phyloP scores from a whole-genome alignment of 2,888 invertebrate genomes.

The Leptothorax acervorum region DNA sequence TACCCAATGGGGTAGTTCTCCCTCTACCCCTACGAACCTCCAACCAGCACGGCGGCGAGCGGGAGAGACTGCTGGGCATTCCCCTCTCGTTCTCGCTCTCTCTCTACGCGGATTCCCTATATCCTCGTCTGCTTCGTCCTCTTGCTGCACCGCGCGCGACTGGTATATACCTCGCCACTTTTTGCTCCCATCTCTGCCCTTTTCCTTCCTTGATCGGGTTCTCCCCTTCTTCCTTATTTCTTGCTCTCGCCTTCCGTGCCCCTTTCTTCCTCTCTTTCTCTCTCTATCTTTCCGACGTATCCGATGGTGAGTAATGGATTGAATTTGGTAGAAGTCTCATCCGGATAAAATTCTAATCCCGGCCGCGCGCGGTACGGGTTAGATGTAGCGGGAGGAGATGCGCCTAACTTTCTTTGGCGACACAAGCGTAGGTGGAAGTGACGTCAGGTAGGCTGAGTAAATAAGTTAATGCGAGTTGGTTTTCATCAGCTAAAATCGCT shows the following conservation, averaged over 20 bases:
- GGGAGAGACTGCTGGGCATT: slow-evolving; percentile 57
- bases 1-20: slow-evolving; percentile 46
- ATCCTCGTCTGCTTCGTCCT: slow-evolving; percentile 31
- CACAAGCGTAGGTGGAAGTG: slow-evolving; percentile 38
- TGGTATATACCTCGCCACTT: slow-evolving; percentile 51
- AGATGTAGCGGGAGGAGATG: slow-evolving; percentile 10
- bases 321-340: slow-evolving; percentile 54
- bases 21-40: slow-evolving; percentile 42
- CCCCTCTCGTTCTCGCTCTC: slow-evolving; percentile 57
- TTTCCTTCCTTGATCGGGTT: slow-evolving; percentile 46
- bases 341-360: slow-evolving; percentile 55
- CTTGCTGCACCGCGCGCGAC: slow-evolving; percentile 41
- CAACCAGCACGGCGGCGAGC: slow-evolving; percentile 40
- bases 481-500: background rate
- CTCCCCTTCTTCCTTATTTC: slow-evolving; percentile 45
- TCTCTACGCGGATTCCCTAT: slow-evolving; percentile 38
- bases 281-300: slow-evolving; percentile 18
- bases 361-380: slow-evolving; percentile 2
- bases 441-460: slow-evolving; percentile 44
- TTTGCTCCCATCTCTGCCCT: slow-evolving; percentile 54
- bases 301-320: slow-evolving; percentile 55
- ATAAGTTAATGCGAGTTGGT: slow-evolving; percentile 46
- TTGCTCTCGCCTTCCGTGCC: slow-evolving; percentile 25
- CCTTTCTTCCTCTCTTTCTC: background rate
- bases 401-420: slow-evolving; percentile 45